Evolutionary conservation across 2,888 invertebrate genomes (phyloP), one percentile per base, ranked within the genome.

Genomic region (Plebejus melissa): DNA sequence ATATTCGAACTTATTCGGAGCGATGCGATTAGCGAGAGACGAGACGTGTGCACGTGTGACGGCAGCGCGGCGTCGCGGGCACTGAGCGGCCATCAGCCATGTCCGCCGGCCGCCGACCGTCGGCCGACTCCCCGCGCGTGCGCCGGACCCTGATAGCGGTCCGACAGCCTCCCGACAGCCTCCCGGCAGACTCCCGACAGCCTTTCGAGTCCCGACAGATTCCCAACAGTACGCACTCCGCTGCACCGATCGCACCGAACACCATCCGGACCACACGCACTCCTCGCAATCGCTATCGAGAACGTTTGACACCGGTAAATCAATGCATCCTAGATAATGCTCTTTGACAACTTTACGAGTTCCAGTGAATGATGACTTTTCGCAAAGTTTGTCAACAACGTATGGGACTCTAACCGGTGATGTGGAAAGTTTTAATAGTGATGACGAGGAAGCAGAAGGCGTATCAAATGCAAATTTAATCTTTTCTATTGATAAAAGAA

Each of bases 11-110:
- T 28, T 50, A 72, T 72, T 72, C 16, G 54, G 72, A 75, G 77
- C 77, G 74, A 76, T 79, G 81, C 79, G 77, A 79, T 78, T 79
- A 79, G 79, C 79, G 79, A 79, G 79, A 83, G 79, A 82, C 79
- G 82, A 76, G 79, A 79, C 38, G 41, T 81, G 79, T 79, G 81
- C 84, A 83, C 86, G 88, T 90, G 87, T 54, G 85, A 84, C 88
- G 87, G 87, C 88, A 86, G 89, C 89, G 82, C 87, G 88, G 89
- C 91, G 85, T 88, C 91, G 90, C 90, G 90, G 86, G 88, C 87
- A 91, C 92, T 91, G 91, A 91, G 86, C 80, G 81, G 83, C 84
- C 84, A 85, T 79, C 80, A 81, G 83, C 84, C 84, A 85, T 79
- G 80, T 79, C 81, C 46, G 46, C 46, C 46, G 46, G 79, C 78